Evolutionary conservation across 2,888 invertebrate species (phyloP).

Genomic region (Eupithecia inturbata): DNA sequence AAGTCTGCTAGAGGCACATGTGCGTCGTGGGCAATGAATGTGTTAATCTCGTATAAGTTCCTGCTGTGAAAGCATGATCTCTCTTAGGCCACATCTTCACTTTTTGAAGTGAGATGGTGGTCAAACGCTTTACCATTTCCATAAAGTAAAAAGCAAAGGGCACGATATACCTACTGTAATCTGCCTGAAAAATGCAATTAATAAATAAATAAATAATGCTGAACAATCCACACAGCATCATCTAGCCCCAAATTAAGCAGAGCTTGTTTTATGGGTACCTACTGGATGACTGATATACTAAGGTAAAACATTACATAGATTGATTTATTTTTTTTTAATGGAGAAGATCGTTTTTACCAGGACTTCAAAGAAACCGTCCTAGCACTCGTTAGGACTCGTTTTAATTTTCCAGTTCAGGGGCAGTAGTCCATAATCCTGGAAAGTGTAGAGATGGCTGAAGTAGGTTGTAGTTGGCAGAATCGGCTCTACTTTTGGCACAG

Average conservation of each 20-base stretch:
- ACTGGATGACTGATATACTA: too few species aligned
- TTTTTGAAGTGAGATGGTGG: neutral
- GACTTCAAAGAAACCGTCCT: too few species aligned
- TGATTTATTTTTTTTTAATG: too few species aligned
- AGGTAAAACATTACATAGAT: too few species aligned
- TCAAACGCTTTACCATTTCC: neutral
- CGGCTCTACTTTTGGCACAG: constrained; percentile 17
- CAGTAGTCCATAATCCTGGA: constrained; percentile 11
- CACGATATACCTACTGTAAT: neutral
- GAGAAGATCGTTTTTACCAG: neutral
- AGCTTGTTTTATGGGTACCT: too few species aligned
- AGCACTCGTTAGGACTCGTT: too few species aligned
- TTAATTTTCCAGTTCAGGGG: constrained; percentile 11
- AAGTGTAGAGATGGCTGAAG: constrained; percentile 17
- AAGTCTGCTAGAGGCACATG: too few species aligned
- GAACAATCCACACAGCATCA: too few species aligned
- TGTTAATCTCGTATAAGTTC: neutral
- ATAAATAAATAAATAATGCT: too few species aligned
- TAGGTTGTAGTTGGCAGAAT: constrained; percentile 24
- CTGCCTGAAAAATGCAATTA: neutral
- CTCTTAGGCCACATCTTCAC: neutral
- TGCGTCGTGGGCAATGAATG: neutral
- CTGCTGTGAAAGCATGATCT: neutral
- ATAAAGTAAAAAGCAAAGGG: neutral
- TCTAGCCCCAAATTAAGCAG: too few species aligned